Evolutionary conservation across 2,113 vertebrate genomes (phyloP).

Genomic region (Oenanthe melanoleuca): DNA sequence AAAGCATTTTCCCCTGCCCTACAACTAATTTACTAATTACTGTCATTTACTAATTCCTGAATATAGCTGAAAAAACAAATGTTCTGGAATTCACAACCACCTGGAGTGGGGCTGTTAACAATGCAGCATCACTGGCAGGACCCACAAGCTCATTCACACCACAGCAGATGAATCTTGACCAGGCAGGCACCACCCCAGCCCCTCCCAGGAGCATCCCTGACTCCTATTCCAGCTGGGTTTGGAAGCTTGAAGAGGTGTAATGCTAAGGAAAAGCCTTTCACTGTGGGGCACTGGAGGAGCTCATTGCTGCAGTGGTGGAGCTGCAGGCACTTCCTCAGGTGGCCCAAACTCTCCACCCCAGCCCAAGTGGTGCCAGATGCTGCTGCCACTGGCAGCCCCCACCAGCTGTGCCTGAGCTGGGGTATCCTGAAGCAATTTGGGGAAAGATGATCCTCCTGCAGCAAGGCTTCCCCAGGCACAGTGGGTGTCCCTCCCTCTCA

Average conservation of each 20-base stretch:
- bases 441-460: rapidly evolving
- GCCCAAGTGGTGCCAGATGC: background rate
- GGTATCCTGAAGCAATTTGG: rapidly evolving
- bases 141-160: rapidly evolving
- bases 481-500: rapidly evolving
- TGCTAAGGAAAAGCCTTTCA: background rate
- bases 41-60: background rate
- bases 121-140: rapidly evolving
- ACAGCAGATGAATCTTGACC: rapidly evolving
- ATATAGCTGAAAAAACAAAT: background rate
- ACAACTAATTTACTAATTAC: too few relatives aligned
- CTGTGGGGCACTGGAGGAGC: background rate
- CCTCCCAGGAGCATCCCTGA: background rate
- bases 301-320: rapidly evolving
- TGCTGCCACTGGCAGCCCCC: rapidly evolving
- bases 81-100: background rate
- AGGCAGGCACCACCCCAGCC: background rate
- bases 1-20: background rate
- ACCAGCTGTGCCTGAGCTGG: rapidly evolving
- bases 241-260: rapidly evolving
- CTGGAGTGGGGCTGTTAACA: rapidly evolving
- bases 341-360: rapidly evolving
- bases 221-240: rapidly evolving
- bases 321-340: rapidly evolving
- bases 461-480: background rate